Base-by-base conservation (phyloP, 1,140 invertebrate genomes). In the Teleopsis dalmanni region DNA sequence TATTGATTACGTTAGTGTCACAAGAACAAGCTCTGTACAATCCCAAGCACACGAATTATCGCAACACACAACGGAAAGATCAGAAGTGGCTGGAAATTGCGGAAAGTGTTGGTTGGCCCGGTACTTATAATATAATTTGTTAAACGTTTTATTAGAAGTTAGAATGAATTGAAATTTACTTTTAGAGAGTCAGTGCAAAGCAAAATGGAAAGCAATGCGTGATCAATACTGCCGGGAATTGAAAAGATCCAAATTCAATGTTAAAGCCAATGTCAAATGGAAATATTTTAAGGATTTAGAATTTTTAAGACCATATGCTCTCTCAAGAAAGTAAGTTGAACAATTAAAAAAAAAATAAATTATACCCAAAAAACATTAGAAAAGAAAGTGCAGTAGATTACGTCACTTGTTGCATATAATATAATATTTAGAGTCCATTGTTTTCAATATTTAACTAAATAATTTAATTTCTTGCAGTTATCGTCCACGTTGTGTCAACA, bases 221-320 rank as follows among this genome's bases (percentile, higher is more conserved):
- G 65, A 68, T 35, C 65, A 68, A 55, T 68, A 68, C 49, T 67
- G 65, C 16, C 57, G 65, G 1, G 65, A 68, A 34, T 47, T 68
- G 1, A 68, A 67, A 29, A 62, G 65, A 23, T 56, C 59, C 51
- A 68, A 67, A 51, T 33, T 51, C 11, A 65, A 60, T 52, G 26
- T 41, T 29, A 68, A 68, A 44, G 51, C 51, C 23, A 58, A 50
- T 26, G 60, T 68, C 6, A 68, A 65, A 31, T 68, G 65, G 65
- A 68, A 65, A 36, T 68, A 65, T 36, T 68, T 68, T 8, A 65
- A 68, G 48, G 62, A 65, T 31, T 49, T 68, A 34, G 65, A 68
- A 22, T 68, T 68, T 48, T 40, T 68, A 36, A 60, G 62, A 21
- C 65, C 65, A 5, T 68, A 48, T 51, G 65, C 65, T 25, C 52